Base-by-base conservation (phyloP, 2,888 invertebrate species). In the Colostygia pectinataria region DNA sequence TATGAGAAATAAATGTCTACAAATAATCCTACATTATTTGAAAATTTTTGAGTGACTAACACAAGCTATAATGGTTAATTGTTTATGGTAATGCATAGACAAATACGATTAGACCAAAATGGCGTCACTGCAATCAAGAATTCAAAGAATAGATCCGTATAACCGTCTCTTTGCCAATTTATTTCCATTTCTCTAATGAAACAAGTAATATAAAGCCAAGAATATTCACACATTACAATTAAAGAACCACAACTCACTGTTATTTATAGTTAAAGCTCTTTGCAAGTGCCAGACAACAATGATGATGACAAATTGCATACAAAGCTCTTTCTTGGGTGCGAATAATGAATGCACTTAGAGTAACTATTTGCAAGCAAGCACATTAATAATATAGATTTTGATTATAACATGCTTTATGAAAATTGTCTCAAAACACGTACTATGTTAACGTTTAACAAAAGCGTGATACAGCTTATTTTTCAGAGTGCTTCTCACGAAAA, bases 231-330 rank as follows among this genome's bases (percentile, higher is more conserved):
- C 42, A 39, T 52, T 25, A 42, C 46, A 42, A 52, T 52, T 46
- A 52, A 46, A 42, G 40, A 33, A 23, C 18, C 29, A 42, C 42
- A 37, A 41, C 12, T 51, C 46, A 46, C 9, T 12, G 33, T 52
- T 34, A 46, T 52, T 46, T 46, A 52, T 46, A 14, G 34, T 9
- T 14, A 39, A 46, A 52, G 42, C 41, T 34, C 45, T 45, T 46
- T 38, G 45, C 37, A 13, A 37, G 28, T 7, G 39, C 49, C 56
- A 60, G 60, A 57, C 57, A 52, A 56, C 56, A 56, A 56, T 56
- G 48, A 57, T 47, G 40, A 55, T 50, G 58, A 58, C 53, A 56
- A 60, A 60, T 60, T 55, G 52, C 49, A 56, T 57, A 18, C 45
- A 54, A 44, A 55, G 44, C 48, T 34, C 27, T 29, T 41, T 46